These are phyloP conservation scores for Nautilus pompilius DNA, from an alignment of 1,140 invertebrate genomes.

Conservation along the genomic window DNA sequence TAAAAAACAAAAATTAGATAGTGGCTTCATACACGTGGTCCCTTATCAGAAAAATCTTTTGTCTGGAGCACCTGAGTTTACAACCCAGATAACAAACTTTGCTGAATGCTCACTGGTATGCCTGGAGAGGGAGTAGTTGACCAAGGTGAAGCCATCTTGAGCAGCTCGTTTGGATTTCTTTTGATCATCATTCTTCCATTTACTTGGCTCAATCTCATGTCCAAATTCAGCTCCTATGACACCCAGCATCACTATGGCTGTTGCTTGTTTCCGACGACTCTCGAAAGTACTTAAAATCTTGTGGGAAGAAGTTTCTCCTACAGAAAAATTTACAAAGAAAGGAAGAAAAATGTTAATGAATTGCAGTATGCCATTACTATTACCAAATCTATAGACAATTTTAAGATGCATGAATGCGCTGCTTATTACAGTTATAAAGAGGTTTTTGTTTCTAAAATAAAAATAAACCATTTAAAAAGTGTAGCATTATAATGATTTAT, in stretches of 20 bases:
- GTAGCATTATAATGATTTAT: conserved; percentile 1
- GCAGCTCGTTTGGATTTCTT: conserved; percentile 27
- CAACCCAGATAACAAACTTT: no score
- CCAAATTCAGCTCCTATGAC: conserved; percentile 98
- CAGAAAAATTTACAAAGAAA: conserved; percentile 1
- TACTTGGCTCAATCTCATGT: conserved; percentile 64
- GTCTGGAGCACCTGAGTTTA: no score
- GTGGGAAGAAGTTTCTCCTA: conserved; percentile 36
- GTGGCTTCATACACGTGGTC: no score
- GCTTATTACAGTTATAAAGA: no score
- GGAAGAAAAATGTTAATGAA: not conserved
- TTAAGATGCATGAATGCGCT: no score
- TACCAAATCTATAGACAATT: no score
- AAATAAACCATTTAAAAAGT: not conserved
- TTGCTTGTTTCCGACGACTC: conserved; percentile 91
- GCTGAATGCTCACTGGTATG: conserved; percentile 70
- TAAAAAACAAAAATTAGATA: no score
- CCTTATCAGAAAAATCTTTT: no score
- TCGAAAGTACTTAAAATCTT: conserved; percentile 57
- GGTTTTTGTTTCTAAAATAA: no score
- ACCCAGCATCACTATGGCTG: conserved; percentile 91
- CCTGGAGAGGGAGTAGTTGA: conserved; percentile 85
- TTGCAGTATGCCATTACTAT: no score
- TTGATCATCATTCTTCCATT: conserved; percentile 29
- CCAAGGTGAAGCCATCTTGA: conserved; percentile 88